Percentiles rank a stretch among this genome's conserved stretches.
Conservation (phyloP, 23 tunicate species). For the Ciona savignyi region DNA sequence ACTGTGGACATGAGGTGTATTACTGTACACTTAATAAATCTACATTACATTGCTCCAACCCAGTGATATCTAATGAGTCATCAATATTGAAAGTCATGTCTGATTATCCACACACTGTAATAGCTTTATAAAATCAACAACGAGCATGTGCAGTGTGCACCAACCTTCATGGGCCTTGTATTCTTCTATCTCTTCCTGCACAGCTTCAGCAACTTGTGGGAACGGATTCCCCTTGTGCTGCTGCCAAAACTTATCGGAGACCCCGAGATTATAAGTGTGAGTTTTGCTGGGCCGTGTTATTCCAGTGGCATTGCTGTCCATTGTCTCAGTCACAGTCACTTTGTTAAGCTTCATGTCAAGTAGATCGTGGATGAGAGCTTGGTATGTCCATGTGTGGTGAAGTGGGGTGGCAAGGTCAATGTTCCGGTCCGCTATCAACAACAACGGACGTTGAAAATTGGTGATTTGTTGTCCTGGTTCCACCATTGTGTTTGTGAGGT, state of each 20-base stretch:
- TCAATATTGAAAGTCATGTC: too few species aligned
- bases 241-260: constrained; percentile 82
- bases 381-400: constrained; percentile 96
- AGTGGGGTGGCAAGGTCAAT: constrained; percentile 92
- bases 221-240: constrained; percentile 75
- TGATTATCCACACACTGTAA: too few species aligned
- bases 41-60: too few species aligned
- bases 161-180: constrained; percentile 77
- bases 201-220: constrained; percentile 98
- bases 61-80: too few species aligned
- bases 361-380: constrained; percentile 80
- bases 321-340: constrained; percentile 59
- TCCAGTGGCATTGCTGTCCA: constrained; percentile 32
- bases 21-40: too few species aligned
- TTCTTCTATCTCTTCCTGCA: constrained; percentile 92
- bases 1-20: too few species aligned
- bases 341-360: constrained; percentile 74
- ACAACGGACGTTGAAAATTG: constrained; percentile 83
- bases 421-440: constrained; percentile 74
- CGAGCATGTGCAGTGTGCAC: too few species aligned
- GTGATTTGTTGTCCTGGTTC: constrained; percentile 57
- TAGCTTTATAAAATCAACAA: too few species aligned
- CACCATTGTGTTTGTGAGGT: constrained; percentile 24
- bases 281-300: constrained; percentile 38
- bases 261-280: constrained; percentile 53